Evolutionary conservation across 2,797 vertebrate genomes (phyloP).

Genomic region (Bucorvus abyssinicus): DNA sequence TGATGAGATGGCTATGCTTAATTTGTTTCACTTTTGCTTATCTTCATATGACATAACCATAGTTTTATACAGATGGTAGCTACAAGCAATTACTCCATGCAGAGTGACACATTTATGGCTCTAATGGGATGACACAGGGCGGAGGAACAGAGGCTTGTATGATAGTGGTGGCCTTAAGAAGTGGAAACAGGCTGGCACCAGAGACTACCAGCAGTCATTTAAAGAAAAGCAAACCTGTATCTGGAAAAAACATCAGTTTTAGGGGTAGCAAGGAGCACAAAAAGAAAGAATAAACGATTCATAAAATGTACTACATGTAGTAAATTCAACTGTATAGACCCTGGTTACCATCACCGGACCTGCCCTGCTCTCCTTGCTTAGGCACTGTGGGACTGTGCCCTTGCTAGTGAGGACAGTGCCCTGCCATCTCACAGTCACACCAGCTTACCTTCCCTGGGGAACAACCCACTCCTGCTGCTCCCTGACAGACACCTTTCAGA

Average conservation of each 20-base stretch:
- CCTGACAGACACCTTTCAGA: neutral
- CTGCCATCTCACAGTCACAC: neutral
- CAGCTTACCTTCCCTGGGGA: neutral
- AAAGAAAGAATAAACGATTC: neutral
- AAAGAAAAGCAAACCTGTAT: neutral
- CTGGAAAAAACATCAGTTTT: neutral
- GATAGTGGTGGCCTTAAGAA: neutral
- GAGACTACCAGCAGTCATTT: neutral
- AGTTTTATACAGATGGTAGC: neutral
- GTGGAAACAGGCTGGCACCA: neutral
- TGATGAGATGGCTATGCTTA: neutral
- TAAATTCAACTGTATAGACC: neutral
- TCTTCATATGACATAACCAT: neutral
- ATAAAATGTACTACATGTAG: neutral
- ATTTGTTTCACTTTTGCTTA: neutral
- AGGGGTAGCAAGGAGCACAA: neutral
- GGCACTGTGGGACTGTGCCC: neutral
- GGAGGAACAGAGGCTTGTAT: neutral
- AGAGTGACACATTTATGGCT: neutral
- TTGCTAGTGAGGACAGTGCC: neutral
- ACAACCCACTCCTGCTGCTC: neutral
- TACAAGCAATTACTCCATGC: neutral
- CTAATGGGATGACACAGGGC: neutral
- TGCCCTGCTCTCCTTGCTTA: neutral
- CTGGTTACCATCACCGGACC: accelerated